Percentiles rank a stretch among this genome's conserved stretches.
phyloP scores from a whole-genome alignment of 2,797 vertebrate species.

The Garrulus glandarius region DNA sequence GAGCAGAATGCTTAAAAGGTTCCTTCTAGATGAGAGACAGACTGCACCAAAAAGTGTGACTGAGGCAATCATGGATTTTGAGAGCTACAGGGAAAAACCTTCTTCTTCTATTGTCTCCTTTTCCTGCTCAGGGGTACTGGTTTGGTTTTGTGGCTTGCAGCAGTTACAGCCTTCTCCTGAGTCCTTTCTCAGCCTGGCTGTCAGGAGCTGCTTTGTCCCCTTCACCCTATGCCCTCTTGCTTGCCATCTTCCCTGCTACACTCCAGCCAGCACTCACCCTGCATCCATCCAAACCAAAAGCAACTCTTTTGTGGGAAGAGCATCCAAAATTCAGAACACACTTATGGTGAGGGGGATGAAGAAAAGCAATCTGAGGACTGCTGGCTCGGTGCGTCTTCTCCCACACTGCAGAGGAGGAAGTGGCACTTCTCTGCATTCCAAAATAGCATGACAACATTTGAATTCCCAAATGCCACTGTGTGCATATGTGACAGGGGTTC shows the following conservation, averaged over 20 bases:
- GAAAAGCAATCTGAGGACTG: conserved; percentile 32
- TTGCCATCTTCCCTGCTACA: neutral
- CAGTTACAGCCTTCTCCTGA: neutral
- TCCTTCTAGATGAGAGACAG: neutral
- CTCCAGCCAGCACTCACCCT: neutral
- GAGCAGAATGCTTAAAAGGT: neutral
- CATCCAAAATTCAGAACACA: neutral
- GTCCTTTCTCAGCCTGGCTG: neutral
- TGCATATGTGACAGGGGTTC: neutral
- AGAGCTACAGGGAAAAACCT: neutral
- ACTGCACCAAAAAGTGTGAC: neutral
- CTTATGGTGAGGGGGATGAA: neutral
- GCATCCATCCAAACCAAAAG: neutral
- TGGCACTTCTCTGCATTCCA: neutral
- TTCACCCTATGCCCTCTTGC: neutral
- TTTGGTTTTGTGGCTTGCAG: neutral
- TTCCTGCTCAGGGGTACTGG: neutral
- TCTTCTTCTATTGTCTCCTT: neutral
- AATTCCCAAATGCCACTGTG: neutral
- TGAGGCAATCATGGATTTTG: neutral
- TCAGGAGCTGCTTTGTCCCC: neutral
- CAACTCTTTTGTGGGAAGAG: neutral
- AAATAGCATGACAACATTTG: neutral
- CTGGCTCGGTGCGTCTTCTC: neutral
- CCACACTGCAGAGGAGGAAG: neutral